Evolutionary conservation across 2,797 vertebrate genomes (phyloP), one percentile per base, ranked within the genome.

Genomic region (Epinephelus awoara): DNA sequence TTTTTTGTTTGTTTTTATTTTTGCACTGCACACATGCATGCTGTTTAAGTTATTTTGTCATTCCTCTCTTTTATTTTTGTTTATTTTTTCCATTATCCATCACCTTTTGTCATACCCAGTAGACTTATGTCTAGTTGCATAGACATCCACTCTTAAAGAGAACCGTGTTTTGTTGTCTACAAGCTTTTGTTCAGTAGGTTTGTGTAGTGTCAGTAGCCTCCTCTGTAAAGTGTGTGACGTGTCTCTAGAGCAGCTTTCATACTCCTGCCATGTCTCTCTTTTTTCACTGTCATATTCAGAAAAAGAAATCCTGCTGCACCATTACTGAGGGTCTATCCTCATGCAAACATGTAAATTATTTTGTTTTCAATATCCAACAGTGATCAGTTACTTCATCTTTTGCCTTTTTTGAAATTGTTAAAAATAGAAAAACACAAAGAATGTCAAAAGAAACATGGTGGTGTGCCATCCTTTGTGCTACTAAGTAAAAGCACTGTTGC

Each of bases 221-320:
- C 79, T 88, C 72, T 94, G 89, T 93, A 90, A 86, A 82, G 80
- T 91, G 56, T 72, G 85, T 89, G 80, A 77, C 75, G 76, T 93
- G 90, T 90, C 88, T 91, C 74, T 89, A 84, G 66, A 85, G 75
- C 86, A 80, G 79, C 73, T 64, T 67, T 79, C 77, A 77, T 65
- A 49, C 71, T 91, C 85, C 89, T 90, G 77, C 82, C 88, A 80
- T 94, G 93, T 96, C 90, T 95, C 94, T 95, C 88, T 94, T 95
- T 95, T 90, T 91, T 93, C 92, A 92, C 89, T 61, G 25, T 78
- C 79, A 72, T 78, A 67, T 75, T 78, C 78, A 81, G 80, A 79
- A 77, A 87, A 75, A 56, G 11, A 83, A 88, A 75, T 54, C 72
- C 75, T 77, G 69, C 87, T 79, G 81, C 88, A 89, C 85, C 82